These are phyloP conservation scores for Silurus lanzhouensis DNA, from an alignment of 2,797 vertebrate genomes.

Conservation along the genomic window DNA sequence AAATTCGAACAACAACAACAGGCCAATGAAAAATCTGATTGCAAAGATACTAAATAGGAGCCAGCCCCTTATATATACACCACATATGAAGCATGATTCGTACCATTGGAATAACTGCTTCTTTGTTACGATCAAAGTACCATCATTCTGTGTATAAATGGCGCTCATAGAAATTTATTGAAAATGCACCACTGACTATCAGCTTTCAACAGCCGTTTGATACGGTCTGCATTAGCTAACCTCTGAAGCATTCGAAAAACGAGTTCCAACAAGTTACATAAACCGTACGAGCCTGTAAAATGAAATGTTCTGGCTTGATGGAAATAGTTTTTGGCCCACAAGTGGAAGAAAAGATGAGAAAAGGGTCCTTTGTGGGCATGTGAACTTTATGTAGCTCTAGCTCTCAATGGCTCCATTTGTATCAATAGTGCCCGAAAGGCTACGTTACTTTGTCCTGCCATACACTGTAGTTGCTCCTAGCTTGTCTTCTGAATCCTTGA, in stretches of 20 bases:
- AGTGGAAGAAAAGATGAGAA: neutral
- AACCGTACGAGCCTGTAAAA: neutral
- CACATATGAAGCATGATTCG: neutral
- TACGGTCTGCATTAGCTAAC: neutral
- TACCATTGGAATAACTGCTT: neutral
- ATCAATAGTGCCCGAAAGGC: conserved; percentile 42
- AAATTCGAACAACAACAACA: neutral
- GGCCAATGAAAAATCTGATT: neutral
- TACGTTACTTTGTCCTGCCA: conserved; percentile 45
- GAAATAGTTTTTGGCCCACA: conserved; percentile 9
- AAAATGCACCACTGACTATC: neutral
- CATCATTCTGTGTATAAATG: neutral
- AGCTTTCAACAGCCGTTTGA: neutral
- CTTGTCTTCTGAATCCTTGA: neutral
- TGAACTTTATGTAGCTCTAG: conserved; percentile 29
- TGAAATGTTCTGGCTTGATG: neutral
- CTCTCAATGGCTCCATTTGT: conserved; percentile 44
- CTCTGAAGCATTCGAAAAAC: neutral
- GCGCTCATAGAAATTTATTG: neutral
- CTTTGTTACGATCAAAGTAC: neutral
- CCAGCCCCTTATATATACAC: neutral
- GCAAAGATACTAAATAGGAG: neutral
- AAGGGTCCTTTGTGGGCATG: conserved; percentile 23
- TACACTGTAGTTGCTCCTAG: conserved; percentile 4
- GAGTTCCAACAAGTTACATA: neutral